phyloP scores from a whole-genome alignment of 2,113 vertebrate genomes.

The Balaeniceps rex region DNA sequence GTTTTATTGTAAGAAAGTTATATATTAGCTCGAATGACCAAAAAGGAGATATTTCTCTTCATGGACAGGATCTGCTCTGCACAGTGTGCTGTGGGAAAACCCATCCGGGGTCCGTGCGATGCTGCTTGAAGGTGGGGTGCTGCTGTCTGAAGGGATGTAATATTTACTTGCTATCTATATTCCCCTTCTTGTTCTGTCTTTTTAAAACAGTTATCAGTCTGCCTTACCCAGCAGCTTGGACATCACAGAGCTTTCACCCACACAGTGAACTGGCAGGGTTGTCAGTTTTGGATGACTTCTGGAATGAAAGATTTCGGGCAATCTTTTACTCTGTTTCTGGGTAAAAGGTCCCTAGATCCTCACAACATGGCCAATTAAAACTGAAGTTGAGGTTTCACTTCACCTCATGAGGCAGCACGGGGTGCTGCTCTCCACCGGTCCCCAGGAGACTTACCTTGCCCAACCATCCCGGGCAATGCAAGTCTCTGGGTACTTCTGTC shows the following conservation, averaged over 20 bases:
- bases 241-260: neutral
- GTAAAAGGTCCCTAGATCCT: neutral
- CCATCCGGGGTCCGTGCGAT: accelerated
- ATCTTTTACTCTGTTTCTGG: neutral
- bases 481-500: neutral
- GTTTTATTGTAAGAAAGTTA: neutral
- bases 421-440: neutral
- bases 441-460: neutral
- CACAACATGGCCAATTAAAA: neutral
- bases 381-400: neutral
- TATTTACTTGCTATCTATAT: neutral
- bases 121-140: neutral
- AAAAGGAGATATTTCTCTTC: neutral
- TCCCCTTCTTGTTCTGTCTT: neutral
- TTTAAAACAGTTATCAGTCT: neutral
- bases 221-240: neutral
- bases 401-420: neutral
- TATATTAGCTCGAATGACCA: neutral
- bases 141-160: neutral
- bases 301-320: neutral
- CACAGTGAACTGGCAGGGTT: neutral
- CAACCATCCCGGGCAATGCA: accelerated
- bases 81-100: neutral
- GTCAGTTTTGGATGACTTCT: neutral
- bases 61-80: neutral